Percentiles rank a stretch among this genome's conserved stretches.
phyloP scores from a whole-genome alignment of 2,797 vertebrate species.

The Chelidonichthys spinosus region DNA sequence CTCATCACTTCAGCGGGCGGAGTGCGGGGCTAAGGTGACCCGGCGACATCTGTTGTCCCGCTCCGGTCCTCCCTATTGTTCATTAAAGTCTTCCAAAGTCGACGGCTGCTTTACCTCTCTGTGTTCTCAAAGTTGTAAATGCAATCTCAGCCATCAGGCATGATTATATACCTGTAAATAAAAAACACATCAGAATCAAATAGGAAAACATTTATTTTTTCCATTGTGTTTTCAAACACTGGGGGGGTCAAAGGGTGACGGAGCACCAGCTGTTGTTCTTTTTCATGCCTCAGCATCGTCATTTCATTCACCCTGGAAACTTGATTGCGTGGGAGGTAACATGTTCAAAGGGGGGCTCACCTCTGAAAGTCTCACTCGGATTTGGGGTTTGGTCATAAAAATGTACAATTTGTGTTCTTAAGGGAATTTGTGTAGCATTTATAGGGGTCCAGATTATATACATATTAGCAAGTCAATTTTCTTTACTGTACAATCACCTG shows the following conservation, averaged over 20 bases:
- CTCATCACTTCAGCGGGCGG: conserved; percentile 39
- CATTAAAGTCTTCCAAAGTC: conserved; percentile 30
- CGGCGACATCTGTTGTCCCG: conserved; percentile 58
- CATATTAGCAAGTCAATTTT: not conserved
- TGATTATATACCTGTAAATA: not conserved
- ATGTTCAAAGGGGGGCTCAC: conserved; percentile 21
- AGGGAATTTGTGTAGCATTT: not conserved
- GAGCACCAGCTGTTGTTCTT: conserved; percentile 42
- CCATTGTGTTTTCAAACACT: no score
- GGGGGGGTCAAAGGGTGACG: conserved; percentile 28
- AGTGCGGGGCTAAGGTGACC: conserved; percentile 46
- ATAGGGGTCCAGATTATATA: not conserved
- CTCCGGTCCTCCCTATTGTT: conserved; percentile 20
- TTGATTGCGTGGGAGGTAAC: conserved; percentile 46
- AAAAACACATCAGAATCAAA: not conserved
- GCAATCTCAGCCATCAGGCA: not conserved
- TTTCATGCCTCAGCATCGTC: conserved; percentile 42
- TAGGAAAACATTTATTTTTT: no score
- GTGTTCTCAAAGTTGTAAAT: not conserved
- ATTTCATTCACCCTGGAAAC: conserved; percentile 38
- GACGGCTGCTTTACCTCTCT: conserved; percentile 1
- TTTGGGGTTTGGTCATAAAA: not conserved
- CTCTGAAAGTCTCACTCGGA: conserved; percentile 46
- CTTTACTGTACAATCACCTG: not conserved
- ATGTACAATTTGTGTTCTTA: not conserved